phyloP scores from a whole-genome alignment of 2,113 vertebrate genomes.

The Mobula hypostoma region DNA sequence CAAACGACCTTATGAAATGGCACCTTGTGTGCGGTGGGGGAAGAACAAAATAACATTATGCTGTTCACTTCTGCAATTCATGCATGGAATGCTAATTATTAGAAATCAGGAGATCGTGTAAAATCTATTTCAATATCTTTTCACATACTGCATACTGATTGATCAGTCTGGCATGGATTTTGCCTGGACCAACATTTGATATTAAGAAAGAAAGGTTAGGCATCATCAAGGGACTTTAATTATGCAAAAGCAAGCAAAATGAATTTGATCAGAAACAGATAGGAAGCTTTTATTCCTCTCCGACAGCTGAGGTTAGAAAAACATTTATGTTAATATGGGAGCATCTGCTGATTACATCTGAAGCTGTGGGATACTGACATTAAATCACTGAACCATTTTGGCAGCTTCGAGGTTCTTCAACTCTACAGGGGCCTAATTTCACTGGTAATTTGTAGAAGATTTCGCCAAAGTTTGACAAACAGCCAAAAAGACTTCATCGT shows the following conservation, averaged over 20 bases:
- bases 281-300: conserved; percentile 50
- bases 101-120: conserved; percentile 22
- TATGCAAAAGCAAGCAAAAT: conserved; percentile 56
- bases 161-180: conserved; percentile 43
- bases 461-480: conserved; percentile 54
- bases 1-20: conserved; percentile 20
- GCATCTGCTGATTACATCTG: conserved; percentile 66
- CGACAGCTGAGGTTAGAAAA: conserved; percentile 57
- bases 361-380: conserved; percentile 56
- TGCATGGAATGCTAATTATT: conserved; percentile 39
- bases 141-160: conserved; percentile 31
- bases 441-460: conserved; percentile 57
- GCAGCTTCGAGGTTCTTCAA: conserved; percentile 56
- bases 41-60: conserved; percentile 31
- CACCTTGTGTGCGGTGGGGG: neutral
- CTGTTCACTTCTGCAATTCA: conserved; percentile 27
- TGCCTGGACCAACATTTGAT: conserved; percentile 51
- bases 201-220: conserved; percentile 56
- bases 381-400: conserved; percentile 65
- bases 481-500: conserved; percentile 48
- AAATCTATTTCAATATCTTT: conserved; percentile 38
- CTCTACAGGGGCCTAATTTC: conserved; percentile 45
- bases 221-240: conserved; percentile 58
- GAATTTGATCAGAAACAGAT: conserved; percentile 57
- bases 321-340: conserved; percentile 63